These are phyloP conservation scores for Falco peregrinus DNA, from an alignment of 2,797 vertebrate genomes.

Conservation along the genomic window DNA sequence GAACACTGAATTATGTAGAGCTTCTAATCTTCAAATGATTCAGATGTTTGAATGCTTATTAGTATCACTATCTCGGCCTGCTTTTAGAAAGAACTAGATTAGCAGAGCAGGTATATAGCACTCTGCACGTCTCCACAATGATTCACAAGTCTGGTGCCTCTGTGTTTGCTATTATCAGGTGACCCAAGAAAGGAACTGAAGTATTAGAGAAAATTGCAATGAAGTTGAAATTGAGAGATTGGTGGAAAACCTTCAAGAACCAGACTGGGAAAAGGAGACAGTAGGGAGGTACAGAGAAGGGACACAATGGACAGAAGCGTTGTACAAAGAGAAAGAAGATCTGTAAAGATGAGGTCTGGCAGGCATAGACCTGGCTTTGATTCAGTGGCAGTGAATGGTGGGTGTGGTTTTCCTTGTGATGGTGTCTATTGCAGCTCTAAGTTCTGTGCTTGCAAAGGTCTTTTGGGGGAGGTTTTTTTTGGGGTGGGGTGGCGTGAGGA, in stretches of 20 bases:
- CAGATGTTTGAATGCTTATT: neutral
- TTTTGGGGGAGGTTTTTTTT: neutral
- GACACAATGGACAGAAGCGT: fast-evolving
- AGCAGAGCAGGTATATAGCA: neutral
- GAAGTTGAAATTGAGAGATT: neutral
- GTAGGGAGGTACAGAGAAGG: neutral
- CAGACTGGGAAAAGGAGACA: neutral
- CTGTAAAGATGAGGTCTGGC: neutral
- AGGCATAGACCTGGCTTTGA: neutral
- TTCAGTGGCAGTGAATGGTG: fast-evolving
- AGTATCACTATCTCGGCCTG: neutral
- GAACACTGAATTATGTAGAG: neutral
- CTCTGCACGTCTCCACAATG: neutral
- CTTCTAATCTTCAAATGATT: neutral
- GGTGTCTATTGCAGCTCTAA: neutral
- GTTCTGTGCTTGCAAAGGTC: neutral
- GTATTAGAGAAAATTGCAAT: neutral
- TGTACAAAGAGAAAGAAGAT: neutral
- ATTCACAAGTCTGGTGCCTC: neutral
- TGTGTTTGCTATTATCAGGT: neutral
- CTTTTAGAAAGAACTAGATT: neutral
- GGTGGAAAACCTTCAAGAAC: neutral
- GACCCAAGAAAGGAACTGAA: neutral
- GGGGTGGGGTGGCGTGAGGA: too few relatives aligned
- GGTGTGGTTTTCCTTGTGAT: neutral